Base-by-base conservation (phyloP, 2,888 invertebrate species). In the Archips xylosteana region DNA sequence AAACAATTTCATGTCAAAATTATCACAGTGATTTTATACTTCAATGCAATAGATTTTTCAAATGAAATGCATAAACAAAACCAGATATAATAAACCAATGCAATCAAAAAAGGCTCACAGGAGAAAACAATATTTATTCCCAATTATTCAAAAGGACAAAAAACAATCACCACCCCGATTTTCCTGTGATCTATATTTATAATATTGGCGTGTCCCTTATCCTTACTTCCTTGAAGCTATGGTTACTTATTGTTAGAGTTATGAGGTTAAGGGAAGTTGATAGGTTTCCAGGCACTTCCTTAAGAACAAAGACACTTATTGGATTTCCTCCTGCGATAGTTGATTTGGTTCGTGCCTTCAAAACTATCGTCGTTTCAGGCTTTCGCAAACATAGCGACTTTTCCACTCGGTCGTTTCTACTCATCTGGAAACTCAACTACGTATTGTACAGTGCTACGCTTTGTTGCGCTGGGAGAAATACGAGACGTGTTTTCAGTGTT, bases 231-330 rank as follows among this genome's bases (percentile, higher is more conserved):
- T 34, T 36, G 3, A 23, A 39, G 23, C 47, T 32, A 39, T 47
- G 10, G 12, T 15, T 65, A 60, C 64, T 65, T 65, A 65, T 71
- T 34, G 57, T 60, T 49, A 59, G 13, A 59, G 23, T 70, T 57
- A 49, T n/a, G 36, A 60, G 49, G 49, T 36, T 45, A 60, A 71
- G 9, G 65, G 60, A 60, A 60, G 59, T 65, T 71, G 49, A 65
- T 64, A 64, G 57, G 49, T 71, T 65, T 65, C 59, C 49, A 59
- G 47, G 23, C 51, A 60, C 61, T 57, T 23, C 49, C 47, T 60
- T 71, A 32, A 65, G 59, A 59, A 60, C 65, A n/a, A 42, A 54
- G 49, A 59, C 47, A 49, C 15, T 71, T 51, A 65, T 65, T 65
- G 51, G 60, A 66, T 66, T 59, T 61, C 61, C 71, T 66, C 23